These are phyloP conservation scores for Mustelus asterias DNA, from an alignment of 2,113 vertebrate species.

Conservation along the genomic window DNA sequence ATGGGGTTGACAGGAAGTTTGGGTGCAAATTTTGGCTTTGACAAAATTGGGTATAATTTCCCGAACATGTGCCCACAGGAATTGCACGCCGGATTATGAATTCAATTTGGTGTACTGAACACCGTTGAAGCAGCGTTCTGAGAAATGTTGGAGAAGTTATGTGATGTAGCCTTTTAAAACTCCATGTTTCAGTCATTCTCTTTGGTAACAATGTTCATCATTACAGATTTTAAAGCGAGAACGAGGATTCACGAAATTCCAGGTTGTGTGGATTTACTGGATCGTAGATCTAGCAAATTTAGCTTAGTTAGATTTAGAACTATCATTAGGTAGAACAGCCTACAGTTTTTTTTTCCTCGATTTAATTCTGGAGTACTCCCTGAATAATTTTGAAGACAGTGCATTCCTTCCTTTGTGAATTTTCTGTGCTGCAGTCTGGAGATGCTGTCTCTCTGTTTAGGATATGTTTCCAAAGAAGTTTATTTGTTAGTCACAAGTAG, in stretches of 20 bases:
- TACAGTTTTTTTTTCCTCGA: not conserved
- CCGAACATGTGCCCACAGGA: not conserved
- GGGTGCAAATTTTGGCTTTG: not conserved
- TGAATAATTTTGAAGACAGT: not conserved
- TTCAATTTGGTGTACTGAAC: not conserved
- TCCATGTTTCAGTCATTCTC: not conserved
- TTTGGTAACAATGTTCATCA: constrained; percentile 28
- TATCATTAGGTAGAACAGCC: not conserved
- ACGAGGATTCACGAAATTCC: not conserved
- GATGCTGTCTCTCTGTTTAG: not conserved
- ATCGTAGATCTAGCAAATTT: constrained; percentile 24
- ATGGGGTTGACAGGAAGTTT: not conserved
- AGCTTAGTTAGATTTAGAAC: constrained; percentile 4
- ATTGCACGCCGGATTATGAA: not conserved
- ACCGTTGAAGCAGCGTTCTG: not conserved
- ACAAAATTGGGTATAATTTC: not conserved
- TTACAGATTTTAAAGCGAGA: constrained; percentile 34
- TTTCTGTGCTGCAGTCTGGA: not conserved
- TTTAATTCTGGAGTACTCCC: constrained; percentile 29
- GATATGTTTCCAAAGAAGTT: not conserved
- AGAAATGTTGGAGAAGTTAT: not conserved
- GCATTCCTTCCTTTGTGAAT: not conserved
- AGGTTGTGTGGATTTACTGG: constrained; percentile 36
- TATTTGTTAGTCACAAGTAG: no score
- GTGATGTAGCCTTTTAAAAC: not conserved